Percentiles rank a stretch among this genome's conserved stretches.
Evolutionary conservation across 2,113 vertebrate genomes (phyloP).

Genomic region (Oreochromis tanganicae): DNA sequence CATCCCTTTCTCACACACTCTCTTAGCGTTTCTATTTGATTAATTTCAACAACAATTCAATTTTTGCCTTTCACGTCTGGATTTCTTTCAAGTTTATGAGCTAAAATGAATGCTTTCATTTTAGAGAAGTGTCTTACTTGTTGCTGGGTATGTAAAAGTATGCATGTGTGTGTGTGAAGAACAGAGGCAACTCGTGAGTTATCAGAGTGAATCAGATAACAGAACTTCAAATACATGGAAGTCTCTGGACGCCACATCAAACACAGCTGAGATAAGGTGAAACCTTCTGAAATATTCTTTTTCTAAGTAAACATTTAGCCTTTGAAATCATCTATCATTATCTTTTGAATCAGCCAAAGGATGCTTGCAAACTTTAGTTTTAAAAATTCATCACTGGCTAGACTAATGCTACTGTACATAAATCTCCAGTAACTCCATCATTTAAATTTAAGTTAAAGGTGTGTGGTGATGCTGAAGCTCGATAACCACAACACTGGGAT

Average conservation of each 20-base stretch:
- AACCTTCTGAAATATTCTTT: neutral
- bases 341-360: neutral
- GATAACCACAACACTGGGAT: neutral
- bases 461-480: neutral
- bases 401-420: neutral
- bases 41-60: slow-evolving; percentile 44
- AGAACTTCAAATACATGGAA: neutral
- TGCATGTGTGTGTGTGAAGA: neutral
- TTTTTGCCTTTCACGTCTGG: slow-evolving; percentile 25
- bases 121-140: neutral
- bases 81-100: slow-evolving; percentile 16
- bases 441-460: neutral
- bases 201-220: neutral
- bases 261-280: neutral
- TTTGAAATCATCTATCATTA: neutral
- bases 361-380: neutral
- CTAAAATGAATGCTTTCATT: neutral
- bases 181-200: neutral
- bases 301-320: neutral
- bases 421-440: neutral
- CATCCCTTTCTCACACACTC: slow-evolving; percentile 16
- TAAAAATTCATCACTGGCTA: neutral
- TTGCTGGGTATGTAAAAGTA: neutral
- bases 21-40: slow-evolving; percentile 38
- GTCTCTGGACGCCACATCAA: neutral